These are phyloP conservation scores for Eucriotettix oculatus DNA, from an alignment of 2,888 invertebrate genomes.

Conservation along the genomic window DNA sequence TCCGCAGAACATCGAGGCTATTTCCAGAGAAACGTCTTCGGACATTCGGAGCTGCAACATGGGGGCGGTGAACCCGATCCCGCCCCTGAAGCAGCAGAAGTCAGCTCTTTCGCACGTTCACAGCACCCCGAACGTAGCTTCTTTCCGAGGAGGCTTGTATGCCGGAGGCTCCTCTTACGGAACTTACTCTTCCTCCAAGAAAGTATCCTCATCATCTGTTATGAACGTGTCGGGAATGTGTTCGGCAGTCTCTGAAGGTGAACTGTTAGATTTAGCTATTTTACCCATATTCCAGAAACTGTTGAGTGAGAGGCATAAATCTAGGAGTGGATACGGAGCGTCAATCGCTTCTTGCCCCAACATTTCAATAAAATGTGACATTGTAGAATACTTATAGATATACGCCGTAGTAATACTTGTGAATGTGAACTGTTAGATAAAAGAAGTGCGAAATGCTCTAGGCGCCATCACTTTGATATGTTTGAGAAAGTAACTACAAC, in stretches of 20 bases:
- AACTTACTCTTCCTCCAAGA: background rate
- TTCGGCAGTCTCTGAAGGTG: slow-evolving; percentile 68
- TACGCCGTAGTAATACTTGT: background rate
- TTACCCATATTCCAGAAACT: slow-evolving; percentile 83
- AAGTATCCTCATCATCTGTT: slow-evolving; percentile 18
- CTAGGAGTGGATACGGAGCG: slow-evolving; percentile 47
- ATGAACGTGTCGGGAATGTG: slow-evolving; percentile 36
- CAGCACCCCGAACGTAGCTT: slow-evolving; percentile 43
- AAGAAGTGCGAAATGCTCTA: background rate
- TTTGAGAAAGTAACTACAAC: too few species aligned
- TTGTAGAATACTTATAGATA: slow-evolving; percentile 73
- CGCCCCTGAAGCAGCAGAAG: slow-evolving; percentile 24
- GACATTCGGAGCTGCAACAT: background rate
- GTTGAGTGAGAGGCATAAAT: slow-evolving; percentile 63
- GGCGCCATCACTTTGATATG: too few species aligned
- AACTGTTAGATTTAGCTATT: slow-evolving; percentile 69
- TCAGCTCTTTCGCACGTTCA: slow-evolving; percentile 32
- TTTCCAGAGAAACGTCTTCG: background rate
- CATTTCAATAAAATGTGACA: slow-evolving; percentile 90
- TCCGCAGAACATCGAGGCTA: slow-evolving; percentile 5
- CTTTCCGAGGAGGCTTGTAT: slow-evolving; percentile 17
- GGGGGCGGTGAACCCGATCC: slow-evolving; percentile 6
- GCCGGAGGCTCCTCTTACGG: background rate
- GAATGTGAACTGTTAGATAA: background rate
- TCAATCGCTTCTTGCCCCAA: slow-evolving; percentile 82